Conservation (phyloP, 1,140 invertebrate species). For the Hyposmocoma kahamanoa region DNA sequence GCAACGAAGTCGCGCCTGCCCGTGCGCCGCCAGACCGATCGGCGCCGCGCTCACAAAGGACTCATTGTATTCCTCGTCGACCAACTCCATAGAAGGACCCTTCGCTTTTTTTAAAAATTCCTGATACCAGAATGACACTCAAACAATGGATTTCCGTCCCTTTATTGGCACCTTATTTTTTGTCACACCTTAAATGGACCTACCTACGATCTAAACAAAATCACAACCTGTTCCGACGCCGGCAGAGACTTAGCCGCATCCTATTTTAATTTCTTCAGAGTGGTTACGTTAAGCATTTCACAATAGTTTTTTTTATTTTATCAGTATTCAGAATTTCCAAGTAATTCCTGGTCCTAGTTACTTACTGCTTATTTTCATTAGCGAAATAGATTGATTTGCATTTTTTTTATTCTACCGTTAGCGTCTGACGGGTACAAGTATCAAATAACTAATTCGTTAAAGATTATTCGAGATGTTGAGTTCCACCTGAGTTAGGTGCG, state of each 20-base stretch:
- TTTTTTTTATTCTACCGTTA: no score
- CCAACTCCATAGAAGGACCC: slow-evolving; percentile 51
- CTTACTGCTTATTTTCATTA: no score
- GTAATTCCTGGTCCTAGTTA: no score
- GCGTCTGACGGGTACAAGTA: no score
- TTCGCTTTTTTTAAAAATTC: slow-evolving; percentile 54
- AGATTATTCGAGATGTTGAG: no score
- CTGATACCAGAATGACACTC: slow-evolving; percentile 61
- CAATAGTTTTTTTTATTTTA: background rate
- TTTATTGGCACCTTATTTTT: slow-evolving; percentile 73
- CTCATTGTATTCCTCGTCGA: slow-evolving; percentile 57
- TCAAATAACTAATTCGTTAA: no score
- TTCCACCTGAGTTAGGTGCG: slow-evolving; percentile 22
- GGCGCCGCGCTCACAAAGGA: slow-evolving; percentile 66
- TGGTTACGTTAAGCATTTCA: background rate
- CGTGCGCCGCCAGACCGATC: slow-evolving; percentile 58
- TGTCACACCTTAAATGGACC: slow-evolving; percentile 54
- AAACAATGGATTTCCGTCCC: slow-evolving; percentile 71
- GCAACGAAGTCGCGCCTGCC: slow-evolving; percentile 33
- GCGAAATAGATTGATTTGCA: no score
- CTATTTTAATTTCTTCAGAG: slow-evolving; percentile 5
- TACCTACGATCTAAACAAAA: slow-evolving; percentile 55
- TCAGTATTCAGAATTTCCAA: no score
- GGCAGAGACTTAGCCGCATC: slow-evolving; percentile 19
- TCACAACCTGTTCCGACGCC: slow-evolving; percentile 56